Base-by-base conservation (phyloP, 2,797 vertebrate genomes). In the Myotis vivesi region DNA sequence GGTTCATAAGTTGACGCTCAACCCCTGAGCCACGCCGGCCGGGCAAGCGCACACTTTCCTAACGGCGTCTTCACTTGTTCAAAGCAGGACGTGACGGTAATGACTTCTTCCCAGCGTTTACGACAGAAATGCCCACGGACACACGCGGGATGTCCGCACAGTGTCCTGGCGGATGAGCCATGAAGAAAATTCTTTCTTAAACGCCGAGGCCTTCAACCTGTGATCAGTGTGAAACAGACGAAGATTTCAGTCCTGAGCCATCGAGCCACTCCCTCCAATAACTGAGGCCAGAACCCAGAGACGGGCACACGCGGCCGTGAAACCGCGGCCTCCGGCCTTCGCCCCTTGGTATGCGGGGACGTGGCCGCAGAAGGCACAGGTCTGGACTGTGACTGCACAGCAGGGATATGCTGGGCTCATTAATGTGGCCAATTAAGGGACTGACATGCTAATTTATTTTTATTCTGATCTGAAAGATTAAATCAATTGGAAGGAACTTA, bases 1-100 rank as follows among this genome's bases (percentile, higher is more conserved):
- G 55, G 22, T 11, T 57, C 55, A 1, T 49, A 16, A 4, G 49
- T 49, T 0, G 15, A 49, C 15, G 15, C 49, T 5, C 49, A 49
- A 0, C 49, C 49, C 4, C 49, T 5, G 49, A 16, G 49, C 15
- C 13, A 1, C 13, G 4, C 1, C 1, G 15, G 49, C 49, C 49
- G 1, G 49, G 49, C 51, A 1, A 20, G 51, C 22, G 22, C 53
- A 55, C 57, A 5, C 57, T 5, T 13, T 59, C 25, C 15, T 7
- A 30, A 11, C 1, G 28, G 59, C 11, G 16, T 3, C 59, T 62
- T 15, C 9, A 3, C 22, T 49, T 4, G n/a, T 28, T 41, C 7
- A 28, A 23, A 59, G 46, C 4, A 44, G 6, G 20, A 20, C 9
- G 0, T 33, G 30, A 5, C 0, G 5, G 7, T 38, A 30, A 17